Percentiles rank a stretch among this genome's conserved stretches.
Conservation (phyloP, 2,113 vertebrate genomes). For the Gambusia affinis region DNA sequence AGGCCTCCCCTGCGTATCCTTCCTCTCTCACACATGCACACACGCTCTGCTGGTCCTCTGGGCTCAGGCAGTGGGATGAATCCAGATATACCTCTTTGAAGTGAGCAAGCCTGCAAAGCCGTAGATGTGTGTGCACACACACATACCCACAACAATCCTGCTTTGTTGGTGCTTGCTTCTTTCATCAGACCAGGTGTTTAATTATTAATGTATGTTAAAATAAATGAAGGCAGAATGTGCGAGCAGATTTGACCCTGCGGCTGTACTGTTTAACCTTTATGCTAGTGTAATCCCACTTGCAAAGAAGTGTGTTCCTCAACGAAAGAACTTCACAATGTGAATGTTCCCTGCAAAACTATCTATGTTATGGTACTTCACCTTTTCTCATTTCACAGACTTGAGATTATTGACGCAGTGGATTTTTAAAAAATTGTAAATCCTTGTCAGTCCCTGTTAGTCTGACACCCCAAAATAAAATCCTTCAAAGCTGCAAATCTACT, state of each 20-base stretch:
- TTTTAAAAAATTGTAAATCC: neutral
- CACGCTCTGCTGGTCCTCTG: conserved; percentile 48
- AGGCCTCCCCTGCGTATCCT: conserved; percentile 68
- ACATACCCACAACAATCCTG: conserved; percentile 2
- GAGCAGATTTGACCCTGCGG: conserved; percentile 57
- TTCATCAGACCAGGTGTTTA: conserved; percentile 70
- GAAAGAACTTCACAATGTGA: neutral
- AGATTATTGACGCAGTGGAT: neutral
- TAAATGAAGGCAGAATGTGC: conserved; percentile 48
- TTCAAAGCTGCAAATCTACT: neutral
- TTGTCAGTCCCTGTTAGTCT: neutral
- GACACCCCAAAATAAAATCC: neutral
- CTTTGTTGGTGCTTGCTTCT: conserved; percentile 44
- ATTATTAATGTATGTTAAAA: conserved; percentile 70
- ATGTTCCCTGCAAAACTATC: neutral
- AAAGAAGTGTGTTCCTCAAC: neutral
- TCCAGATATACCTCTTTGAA: conserved; percentile 73
- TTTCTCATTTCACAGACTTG: neutral
- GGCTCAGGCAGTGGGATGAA: conserved; percentile 54
- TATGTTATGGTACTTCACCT: neutral
- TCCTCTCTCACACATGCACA: conserved; percentile 16
- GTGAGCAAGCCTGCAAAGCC: conserved; percentile 28
- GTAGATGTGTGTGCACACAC: neutral
- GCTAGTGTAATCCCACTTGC: conserved; percentile 13
- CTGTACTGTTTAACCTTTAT: conserved; percentile 63